Evolutionary conservation across 2,113 vertebrate species (phyloP), one percentile per base, ranked within the genome.

Genomic region (Sterrhoptilus dennistouni): DNA sequence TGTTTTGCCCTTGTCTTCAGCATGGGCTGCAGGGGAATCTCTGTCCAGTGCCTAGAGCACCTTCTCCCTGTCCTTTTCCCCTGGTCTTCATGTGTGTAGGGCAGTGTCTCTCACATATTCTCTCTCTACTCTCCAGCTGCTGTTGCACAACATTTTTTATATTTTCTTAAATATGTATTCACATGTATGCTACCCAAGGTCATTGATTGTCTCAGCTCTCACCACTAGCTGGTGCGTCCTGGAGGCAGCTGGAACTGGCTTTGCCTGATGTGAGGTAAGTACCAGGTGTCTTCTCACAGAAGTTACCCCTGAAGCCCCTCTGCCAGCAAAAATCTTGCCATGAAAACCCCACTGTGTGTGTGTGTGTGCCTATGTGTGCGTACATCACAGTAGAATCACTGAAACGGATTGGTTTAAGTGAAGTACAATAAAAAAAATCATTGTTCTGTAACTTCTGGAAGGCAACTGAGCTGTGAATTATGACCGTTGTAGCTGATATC

Each of bases 321-420:
- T 9, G 3, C 11, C 49, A 53, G 14, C 11, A 83, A 72, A 83
- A 68, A 35, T 22, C 21, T 61, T 87, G 27, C 31, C 1, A 3
- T 17, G 12, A 6, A 69, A 64, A 63, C 4, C 14, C 12, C 31
- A 4, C 1, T 16, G 3, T 24, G n/a, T 35, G 0, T 40, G 8
- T 45, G 11, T 36, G 12, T 50, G 4, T 45, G 10, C 38, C 38
- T 17, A 5, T 29, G 21, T 31, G 17, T 8, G 4, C 21, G 28
- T 22, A 4, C 2, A 82, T 57, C 9, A 11, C 27, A 44, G 35
- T 27, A n/a, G 60, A 75, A 57, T 57, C 61, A 44, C 27, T 80
- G 71, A 53, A 80, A 54, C 4, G 14, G 19, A 24, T 8, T 77
- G 7, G 3, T 47, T 27, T 64, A 47, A 8, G 23, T 50, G 36